Evolutionary conservation across 2,888 invertebrate species (phyloP).

Genomic region (Agrenia bidenticulata): DNA sequence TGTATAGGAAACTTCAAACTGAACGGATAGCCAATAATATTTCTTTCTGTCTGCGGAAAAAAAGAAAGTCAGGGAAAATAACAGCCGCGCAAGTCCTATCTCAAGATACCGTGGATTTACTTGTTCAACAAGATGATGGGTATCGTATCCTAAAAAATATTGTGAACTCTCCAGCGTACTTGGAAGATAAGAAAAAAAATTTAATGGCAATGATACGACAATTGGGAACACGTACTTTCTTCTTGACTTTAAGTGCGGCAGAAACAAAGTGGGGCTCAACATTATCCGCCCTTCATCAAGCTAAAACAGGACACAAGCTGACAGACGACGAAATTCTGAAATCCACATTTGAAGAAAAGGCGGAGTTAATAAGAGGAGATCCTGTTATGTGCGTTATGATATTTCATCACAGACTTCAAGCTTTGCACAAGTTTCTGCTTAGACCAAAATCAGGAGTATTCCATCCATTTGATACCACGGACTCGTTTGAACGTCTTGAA

Average conservation of each 20-base stretch:
- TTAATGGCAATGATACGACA: constrained; percentile 33
- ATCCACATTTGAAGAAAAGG: constrained; percentile 36
- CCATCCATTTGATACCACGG: not conserved
- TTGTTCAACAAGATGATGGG: constrained; percentile 34
- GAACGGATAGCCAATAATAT: constrained; percentile 1
- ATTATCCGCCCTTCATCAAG: constrained; percentile 16
- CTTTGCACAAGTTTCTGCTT: constrained; percentile 24
- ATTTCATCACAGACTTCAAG: constrained; percentile 28
- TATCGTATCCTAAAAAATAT: constrained; percentile 21
- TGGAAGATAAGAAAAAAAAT: constrained; percentile 23
- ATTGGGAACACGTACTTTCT: constrained; percentile 24
- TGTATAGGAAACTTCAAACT: constrained; percentile 6
- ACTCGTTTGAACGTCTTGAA: constrained; percentile 20
- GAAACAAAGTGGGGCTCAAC: constrained; percentile 25
- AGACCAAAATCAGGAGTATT: constrained; percentile 12
- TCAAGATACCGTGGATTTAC: not conserved
- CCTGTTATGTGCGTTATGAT: constrained; percentile 51
- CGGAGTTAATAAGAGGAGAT: constrained; percentile 47
- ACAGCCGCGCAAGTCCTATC: constrained; percentile 9
- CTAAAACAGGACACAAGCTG: constrained; percentile 5
- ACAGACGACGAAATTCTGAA: constrained; percentile 13
- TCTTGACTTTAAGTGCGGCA: constrained; percentile 29
- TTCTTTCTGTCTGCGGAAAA: constrained; percentile 1
- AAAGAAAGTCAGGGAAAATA: not conserved
- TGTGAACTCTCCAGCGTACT: constrained; percentile 25